These are phyloP conservation scores for Drosophila lini DNA, from an alignment of 1,140 invertebrate genomes.

Conservation along the genomic window DNA sequence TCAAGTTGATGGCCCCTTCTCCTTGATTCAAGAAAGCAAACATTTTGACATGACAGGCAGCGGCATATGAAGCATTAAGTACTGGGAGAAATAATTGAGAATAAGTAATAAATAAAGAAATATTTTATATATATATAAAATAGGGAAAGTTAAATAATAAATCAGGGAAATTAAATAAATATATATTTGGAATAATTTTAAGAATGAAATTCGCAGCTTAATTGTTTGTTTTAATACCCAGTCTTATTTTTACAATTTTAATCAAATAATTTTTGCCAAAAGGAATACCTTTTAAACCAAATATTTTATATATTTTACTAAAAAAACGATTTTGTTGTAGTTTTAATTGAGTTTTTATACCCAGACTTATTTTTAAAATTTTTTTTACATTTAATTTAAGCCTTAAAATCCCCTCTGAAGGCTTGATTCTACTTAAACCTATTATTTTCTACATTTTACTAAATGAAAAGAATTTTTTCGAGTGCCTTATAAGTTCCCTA, in stretches of 20 bases:
- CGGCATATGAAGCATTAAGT: slow-evolving; percentile 11
- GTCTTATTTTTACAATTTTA: no score
- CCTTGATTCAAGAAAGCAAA: slow-evolving; percentile 33
- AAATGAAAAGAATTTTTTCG: background rate
- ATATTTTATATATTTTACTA: no score
- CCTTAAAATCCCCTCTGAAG: no score
- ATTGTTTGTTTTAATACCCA: background rate
- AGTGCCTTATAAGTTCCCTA: slow-evolving; percentile 40
- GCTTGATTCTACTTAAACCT: background rate
- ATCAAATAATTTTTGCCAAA: no score
- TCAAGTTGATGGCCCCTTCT: slow-evolving; percentile 19
- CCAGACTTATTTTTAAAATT: no score
- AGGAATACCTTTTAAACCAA: no score
- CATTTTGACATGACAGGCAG: slow-evolving; percentile 59
- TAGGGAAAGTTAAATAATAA: no score
- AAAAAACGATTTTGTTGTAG: no score
- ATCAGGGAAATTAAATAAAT: no score
- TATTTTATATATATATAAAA: background rate
- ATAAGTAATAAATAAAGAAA: background rate
- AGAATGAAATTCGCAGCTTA: background rate
- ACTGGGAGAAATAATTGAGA: background rate
- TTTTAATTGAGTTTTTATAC: no score
- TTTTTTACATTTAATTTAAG: no score
- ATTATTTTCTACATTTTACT: background rate
- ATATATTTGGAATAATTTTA: background rate